These are phyloP conservation scores for Magallana angulata DNA, from an alignment of 1,140 invertebrate species.

Conservation along the genomic window DNA sequence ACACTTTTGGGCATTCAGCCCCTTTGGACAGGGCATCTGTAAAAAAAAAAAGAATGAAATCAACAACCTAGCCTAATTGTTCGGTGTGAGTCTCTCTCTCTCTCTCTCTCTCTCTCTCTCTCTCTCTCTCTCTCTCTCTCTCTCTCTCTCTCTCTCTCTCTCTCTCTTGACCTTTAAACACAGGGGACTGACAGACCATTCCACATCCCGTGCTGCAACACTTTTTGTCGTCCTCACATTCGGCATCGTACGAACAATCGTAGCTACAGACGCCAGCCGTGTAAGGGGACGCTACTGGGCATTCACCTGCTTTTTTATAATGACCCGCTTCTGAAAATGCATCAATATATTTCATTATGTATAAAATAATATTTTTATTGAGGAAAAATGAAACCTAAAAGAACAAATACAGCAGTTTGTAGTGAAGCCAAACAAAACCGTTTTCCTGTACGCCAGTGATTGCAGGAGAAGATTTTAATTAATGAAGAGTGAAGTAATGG, in stretches of 20 bases:
- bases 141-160: background rate
- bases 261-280: background rate
- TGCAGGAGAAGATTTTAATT: no score
- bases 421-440: no score
- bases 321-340: background rate
- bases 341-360: no score
- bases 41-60: background rate
- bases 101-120: background rate
- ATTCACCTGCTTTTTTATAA: background rate
- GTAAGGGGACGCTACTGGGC: background rate
- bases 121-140: background rate
- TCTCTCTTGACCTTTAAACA: background rate
- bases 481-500: no score
- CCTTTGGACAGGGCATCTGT: background rate
- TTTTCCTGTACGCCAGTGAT: no score
- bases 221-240: background rate
- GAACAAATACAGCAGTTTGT: no score
- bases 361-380: no score
- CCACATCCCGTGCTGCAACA: background rate
- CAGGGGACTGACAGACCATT: background rate
- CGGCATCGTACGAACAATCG: background rate
- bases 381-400: no score
- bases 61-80: background rate
- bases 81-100: no score
- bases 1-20: background rate